Percentiles rank a stretch among this genome's conserved stretches.
Conservation (phyloP, 2,888 invertebrate genomes). For the Cryptophagus acutangulus region DNA sequence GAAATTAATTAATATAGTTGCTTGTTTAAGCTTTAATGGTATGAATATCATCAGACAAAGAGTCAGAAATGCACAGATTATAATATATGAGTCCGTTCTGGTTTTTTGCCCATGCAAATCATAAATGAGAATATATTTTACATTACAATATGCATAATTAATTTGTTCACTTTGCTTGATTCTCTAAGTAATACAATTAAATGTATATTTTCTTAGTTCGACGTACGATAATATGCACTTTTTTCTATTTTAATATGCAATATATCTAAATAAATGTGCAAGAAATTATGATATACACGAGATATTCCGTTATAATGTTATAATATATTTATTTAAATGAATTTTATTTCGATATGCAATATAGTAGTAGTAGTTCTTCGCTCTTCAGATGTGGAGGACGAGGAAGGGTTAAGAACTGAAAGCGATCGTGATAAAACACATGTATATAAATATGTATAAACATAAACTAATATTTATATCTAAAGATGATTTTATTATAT, state of each 20-base stretch:
- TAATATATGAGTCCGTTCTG: constrained; percentile 26
- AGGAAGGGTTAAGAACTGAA: neutral
- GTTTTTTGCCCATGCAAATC: constrained; percentile 41
- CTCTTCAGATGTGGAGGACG: neutral
- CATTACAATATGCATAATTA: constrained; percentile 38
- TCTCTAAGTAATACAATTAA: constrained; percentile 32
- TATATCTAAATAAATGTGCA: neutral
- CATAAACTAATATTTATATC: constrained; percentile 48
- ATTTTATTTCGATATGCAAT: neutral
- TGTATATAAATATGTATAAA: constrained; percentile 45
- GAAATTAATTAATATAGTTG: too few relatives aligned
- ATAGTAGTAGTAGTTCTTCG: neutral
- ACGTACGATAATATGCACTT: constrained; percentile 32
- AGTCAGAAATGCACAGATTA: neutral
- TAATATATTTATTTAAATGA: neutral
- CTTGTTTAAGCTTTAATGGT: too few relatives aligned
- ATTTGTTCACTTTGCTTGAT: constrained; percentile 20
- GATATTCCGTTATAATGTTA: neutral
- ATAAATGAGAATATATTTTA: constrained; percentile 30
- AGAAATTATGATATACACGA: constrained; percentile 2
- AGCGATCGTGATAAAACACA: constrained; percentile 43
- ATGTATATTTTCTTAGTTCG: constrained; percentile 35
- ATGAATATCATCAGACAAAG: too few relatives aligned
- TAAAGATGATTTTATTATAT: constrained; percentile 48
- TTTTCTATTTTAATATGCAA: constrained; percentile 7